Base-by-base conservation (phyloP, 2,888 invertebrate species). In the Sinopyrophorus schimmeli region DNA sequence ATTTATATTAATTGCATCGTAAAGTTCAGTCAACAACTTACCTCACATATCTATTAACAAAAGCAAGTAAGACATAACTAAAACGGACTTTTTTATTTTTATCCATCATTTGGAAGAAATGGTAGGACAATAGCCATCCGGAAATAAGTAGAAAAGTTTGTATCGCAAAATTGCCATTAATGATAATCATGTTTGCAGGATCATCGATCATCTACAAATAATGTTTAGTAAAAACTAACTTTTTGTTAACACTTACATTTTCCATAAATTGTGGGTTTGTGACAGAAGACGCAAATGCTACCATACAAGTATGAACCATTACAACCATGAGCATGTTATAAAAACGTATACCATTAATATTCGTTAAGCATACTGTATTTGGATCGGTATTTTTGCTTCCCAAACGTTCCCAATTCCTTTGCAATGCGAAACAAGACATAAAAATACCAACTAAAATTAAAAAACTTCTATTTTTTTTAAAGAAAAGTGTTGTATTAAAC, bases 131-230 rank as follows among this genome's bases (percentile, higher is more conserved):
- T 9, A 73, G 49, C 3, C 63, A 58, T 1, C 69, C 67, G 5
- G 71, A 68, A 5, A 72, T 56, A 2, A 71, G 49, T 30, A 73
- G 67, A 54, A 72, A 72, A 2, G 66, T 69, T 10, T 71, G 70
- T 2, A 70, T 69, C 9, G 61, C 65, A 26, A n/a, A n/a, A n/a
- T n/a, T n/a, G n/a, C n/a, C n/a, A n/a, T n/a, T n/a, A n/a, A n/a
- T n/a, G n/a, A n/a, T n/a, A n/a, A n/a, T n/a, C n/a, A n/a, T n/a
- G n/a, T n/a, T n/a, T 1, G 41, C 16, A 6, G 50, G 23, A 27
- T 49, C 53, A 1, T 46, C 39, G 5, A 49, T 58, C 23, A 54
- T 40, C 59, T 57, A 26, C 7, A 38, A 34, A 10, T 5, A 5
- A 32, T 18, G 5, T 2, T 4, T 5, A 16, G 15, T 31, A 9